Evolutionary conservation across 2,888 invertebrate species (phyloP).

Genomic region (Ophion obscuratus): DNA sequence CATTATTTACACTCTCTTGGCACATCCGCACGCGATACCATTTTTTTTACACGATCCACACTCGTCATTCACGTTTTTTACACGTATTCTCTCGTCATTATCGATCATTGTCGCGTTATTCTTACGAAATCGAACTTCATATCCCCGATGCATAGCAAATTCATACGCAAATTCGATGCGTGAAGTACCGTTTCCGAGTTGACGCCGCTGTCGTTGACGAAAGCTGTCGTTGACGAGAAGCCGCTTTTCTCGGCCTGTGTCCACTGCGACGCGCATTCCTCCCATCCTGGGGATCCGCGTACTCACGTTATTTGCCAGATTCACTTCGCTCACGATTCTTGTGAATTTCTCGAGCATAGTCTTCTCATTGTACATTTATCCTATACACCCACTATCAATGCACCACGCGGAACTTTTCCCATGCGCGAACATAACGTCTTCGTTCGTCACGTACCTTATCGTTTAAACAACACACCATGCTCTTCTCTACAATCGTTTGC

Average conservation of each 20-base stretch:
- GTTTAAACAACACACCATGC: too few relatives aligned
- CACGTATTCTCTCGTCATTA: conserved; percentile 10
- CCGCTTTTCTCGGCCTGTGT: background rate
- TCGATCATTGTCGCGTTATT: conserved; percentile 42
- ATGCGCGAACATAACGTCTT: background rate
- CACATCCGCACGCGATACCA: conserved; percentile 37
- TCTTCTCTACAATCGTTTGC: too few relatives aligned
- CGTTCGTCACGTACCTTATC: conserved; percentile 7
- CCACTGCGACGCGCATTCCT: conserved; percentile 1
- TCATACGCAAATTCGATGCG: conserved; percentile 36
- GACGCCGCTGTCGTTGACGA: too few relatives aligned
- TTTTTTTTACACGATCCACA: conserved; percentile 42
- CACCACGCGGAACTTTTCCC: conserved; percentile 22
- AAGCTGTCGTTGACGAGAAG: too few relatives aligned
- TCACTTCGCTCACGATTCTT: conserved; percentile 15
- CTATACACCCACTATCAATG: conserved; percentile 47
- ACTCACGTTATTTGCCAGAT: conserved; percentile 1
- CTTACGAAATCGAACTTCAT: conserved; percentile 34
- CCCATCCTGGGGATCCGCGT: conserved; percentile 28
- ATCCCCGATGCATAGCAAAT: conserved; percentile 44
- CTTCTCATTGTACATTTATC: conserved; percentile 45
- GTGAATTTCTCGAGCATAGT: conserved; percentile 8
- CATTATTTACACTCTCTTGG: conserved; percentile 23
- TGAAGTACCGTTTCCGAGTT: conserved; percentile 31
- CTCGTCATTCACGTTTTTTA: too few relatives aligned